These are phyloP conservation scores for Gymnocephalus cernua DNA, from an alignment of 2,113 vertebrate species.

Conservation along the genomic window DNA sequence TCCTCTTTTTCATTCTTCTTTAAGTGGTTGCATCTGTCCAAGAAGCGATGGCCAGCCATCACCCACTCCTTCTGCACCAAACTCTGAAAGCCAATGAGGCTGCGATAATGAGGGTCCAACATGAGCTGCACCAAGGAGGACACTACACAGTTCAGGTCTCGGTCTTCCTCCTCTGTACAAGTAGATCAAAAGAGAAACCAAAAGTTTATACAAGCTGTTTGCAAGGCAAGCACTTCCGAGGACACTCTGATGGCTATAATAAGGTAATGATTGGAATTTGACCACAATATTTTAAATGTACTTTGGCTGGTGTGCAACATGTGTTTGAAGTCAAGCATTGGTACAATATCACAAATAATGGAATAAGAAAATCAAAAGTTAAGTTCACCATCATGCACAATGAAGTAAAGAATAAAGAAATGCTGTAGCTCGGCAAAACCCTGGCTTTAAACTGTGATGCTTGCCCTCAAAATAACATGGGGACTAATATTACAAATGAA, in stretches of 20 bases:
- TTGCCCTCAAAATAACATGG: neutral
- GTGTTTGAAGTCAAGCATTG: neutral
- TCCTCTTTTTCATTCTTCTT: slow-evolving; percentile 93
- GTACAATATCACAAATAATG: slow-evolving; percentile 2
- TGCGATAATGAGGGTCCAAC: slow-evolving; percentile 95
- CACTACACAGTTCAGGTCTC: slow-evolving; percentile 93
- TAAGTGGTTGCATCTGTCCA: slow-evolving; percentile 97
- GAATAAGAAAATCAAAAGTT: neutral
- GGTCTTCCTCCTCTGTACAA: slow-evolving; percentile 93
- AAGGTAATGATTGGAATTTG: neutral
- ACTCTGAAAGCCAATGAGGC: slow-evolving; percentile 94
- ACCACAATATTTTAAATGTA: neutral
- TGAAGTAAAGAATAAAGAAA: neutral
- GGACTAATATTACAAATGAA: neutral
- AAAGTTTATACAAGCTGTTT: neutral
- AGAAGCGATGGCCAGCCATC: slow-evolving; percentile 95
- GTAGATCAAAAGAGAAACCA: slow-evolving; percentile 7
- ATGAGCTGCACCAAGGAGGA: slow-evolving; percentile 95
- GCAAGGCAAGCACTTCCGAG: neutral
- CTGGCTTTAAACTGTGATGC: neutral
- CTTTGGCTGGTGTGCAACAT: neutral
- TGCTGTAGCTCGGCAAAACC: neutral
- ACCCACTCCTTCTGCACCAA: slow-evolving; percentile 99
- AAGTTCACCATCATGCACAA: neutral
- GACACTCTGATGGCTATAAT: no score